phyloP scores from a whole-genome alignment of 2,113 vertebrate genomes.

The Sinocyclocheilus rhinocerous region DNA sequence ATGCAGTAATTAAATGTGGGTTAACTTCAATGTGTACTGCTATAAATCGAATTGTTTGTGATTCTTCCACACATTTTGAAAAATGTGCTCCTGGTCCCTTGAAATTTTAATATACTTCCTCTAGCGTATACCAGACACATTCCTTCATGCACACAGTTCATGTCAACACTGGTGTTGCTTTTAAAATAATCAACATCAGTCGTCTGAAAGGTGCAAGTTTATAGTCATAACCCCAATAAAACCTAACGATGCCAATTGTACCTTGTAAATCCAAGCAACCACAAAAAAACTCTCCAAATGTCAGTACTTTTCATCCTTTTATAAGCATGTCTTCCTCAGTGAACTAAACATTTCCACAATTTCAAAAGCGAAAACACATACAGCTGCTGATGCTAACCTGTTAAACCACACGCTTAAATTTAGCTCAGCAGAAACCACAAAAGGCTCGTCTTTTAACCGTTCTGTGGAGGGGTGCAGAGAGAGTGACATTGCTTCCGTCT shows the following conservation, averaged over 20 bases:
- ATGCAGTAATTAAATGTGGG: neutral
- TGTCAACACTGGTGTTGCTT: constrained; percentile 13
- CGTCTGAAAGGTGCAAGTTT: constrained; percentile 28
- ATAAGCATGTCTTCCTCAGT: constrained; percentile 38
- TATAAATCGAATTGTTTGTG: neutral
- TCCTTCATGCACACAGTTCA: constrained; percentile 6
- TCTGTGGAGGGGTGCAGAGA: constrained; percentile 41
- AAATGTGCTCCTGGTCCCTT: neutral
- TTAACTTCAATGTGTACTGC: neutral
- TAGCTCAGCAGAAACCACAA: constrained; percentile 52
- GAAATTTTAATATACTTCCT: constrained; percentile 19
- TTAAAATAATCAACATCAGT: constrained; percentile 39
- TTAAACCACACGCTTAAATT: constrained; percentile 51
- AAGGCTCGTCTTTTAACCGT: constrained; percentile 50
- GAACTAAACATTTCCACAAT: constrained; percentile 9
- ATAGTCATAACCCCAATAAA: constrained; percentile 42
- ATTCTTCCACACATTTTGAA: neutral
- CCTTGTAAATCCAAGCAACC: constrained; percentile 40
- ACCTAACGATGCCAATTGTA: constrained; percentile 23
- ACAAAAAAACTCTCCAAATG: constrained; percentile 18
- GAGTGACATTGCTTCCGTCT: constrained; percentile 45
- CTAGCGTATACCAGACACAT: constrained; percentile 1
- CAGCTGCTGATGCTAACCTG: constrained; percentile 40
- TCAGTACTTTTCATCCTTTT: constrained; percentile 30
- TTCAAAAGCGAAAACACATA: constrained; percentile 23